Percentiles rank a stretch among this genome's conserved stretches.
Conservation (phyloP, 2,888 invertebrate genomes). For the Platycnemis pennipes region DNA sequence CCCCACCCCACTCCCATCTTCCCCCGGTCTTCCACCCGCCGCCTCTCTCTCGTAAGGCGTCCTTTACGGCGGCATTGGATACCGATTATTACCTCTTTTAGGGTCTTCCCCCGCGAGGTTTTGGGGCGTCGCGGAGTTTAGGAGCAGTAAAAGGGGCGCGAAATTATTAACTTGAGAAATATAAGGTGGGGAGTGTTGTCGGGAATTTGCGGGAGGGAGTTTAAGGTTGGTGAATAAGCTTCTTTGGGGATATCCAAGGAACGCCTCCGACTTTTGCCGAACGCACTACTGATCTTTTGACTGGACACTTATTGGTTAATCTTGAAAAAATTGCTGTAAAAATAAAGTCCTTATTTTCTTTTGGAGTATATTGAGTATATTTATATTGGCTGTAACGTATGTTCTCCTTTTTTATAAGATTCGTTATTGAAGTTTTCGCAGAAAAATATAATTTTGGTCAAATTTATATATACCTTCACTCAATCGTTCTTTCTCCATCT, state of each 20-base stretch:
- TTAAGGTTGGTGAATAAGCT: not conserved
- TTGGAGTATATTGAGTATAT: no score
- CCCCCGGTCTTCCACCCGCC: no score
- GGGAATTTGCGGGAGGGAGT: not conserved
- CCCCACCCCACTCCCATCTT: no score
- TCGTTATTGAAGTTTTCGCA: no score
- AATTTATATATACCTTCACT: no score
- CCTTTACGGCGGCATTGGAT: constrained; percentile 6
- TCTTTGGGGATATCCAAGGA: not conserved
- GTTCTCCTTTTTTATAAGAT: no score
- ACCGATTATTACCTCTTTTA: not conserved
- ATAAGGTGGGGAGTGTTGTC: not conserved
- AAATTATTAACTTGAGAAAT: not conserved
- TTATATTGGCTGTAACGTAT: no score
- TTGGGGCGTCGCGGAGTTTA: not conserved
- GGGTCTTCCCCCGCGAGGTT: not conserved
- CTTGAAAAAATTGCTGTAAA: no score
- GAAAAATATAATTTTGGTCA: no score
- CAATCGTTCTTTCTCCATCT: no score
- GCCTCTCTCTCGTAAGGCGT: not conserved
- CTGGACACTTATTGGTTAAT: no score
- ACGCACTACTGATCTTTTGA: not conserved
- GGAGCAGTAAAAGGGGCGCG: not conserved
- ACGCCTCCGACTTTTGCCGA: not conserved
- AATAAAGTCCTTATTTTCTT: no score